Evolutionary conservation across 2,797 vertebrate genomes (phyloP).

Genomic region (Iguana delicatissima): DNA sequence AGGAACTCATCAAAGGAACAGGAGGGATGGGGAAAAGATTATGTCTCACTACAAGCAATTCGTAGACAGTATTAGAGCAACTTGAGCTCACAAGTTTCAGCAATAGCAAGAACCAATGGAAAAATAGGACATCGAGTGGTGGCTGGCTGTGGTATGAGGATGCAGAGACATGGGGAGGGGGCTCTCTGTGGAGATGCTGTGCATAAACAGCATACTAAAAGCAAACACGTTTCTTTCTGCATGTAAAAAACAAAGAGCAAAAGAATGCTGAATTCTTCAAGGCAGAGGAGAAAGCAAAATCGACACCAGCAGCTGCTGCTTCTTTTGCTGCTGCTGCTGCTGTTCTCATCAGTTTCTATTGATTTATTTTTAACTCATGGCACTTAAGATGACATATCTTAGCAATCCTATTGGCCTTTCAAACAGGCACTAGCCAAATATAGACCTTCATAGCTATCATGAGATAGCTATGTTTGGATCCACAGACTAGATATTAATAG

Average conservation of each 20-base stretch:
- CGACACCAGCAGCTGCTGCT: no score
- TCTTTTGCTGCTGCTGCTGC: no score
- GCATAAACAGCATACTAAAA: conserved; percentile 72
- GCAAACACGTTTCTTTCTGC: conserved; percentile 48
- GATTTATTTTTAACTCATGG: background rate
- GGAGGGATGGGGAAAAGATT: conserved; percentile 52
- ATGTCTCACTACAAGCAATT: conserved; percentile 57
- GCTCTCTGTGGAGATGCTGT: conserved; percentile 55
- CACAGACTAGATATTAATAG: background rate
- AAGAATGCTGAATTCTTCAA: conserved; percentile 9
- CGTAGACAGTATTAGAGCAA: conserved; percentile 14
- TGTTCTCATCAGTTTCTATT: no score
- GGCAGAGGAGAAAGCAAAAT: conserved; percentile 2
- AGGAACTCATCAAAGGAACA: conserved; percentile 54
- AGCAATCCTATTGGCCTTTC: background rate
- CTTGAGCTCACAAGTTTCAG: conserved; percentile 65
- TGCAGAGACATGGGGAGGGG: conserved; percentile 45
- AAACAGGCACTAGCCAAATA: background rate
- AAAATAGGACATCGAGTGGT: conserved; percentile 73
- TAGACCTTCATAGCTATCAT: background rate
- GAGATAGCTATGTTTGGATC: background rate
- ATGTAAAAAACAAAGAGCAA: conserved; percentile 27
- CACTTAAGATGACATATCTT: background rate
- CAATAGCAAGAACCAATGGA: conserved; percentile 71
- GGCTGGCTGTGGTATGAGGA: conserved; percentile 41